A percentile compares a stretch with the other conserved stretches of the same genome.
Conservation (phyloP, 2,888 invertebrate species). For the Monoplex corrugatus region DNA sequence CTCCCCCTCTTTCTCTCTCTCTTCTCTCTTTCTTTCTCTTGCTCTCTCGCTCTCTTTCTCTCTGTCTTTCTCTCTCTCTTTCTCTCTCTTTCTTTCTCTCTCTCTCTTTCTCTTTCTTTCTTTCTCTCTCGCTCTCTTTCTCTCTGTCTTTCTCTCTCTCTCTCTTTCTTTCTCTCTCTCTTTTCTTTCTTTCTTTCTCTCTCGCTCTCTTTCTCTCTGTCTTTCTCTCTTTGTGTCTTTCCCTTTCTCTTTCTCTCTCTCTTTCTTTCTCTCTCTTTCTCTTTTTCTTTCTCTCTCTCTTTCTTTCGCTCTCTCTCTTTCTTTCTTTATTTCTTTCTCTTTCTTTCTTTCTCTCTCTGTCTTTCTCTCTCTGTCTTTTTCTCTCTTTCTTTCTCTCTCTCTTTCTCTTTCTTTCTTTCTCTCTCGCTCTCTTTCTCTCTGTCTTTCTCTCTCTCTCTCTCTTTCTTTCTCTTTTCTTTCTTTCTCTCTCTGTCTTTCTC, state of each 20-base stretch:
- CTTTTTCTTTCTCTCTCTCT: slow-evolving; percentile 21
- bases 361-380: not conserved
- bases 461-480: not conserved
- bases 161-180: not conserved
- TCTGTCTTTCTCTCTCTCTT: no score
- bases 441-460: no score
- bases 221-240: slow-evolving; percentile 5
- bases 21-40: slow-evolving; percentile 16
- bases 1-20: not conserved
- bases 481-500: slow-evolving; percentile 10
- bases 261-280: not conserved
- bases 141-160: not conserved
- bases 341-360: no score
- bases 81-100: slow-evolving; percentile 23
- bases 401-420: not conserved
- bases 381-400: not conserved
- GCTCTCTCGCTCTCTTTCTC: not conserved
- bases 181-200: not conserved
- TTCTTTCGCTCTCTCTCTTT: no score
- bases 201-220: slow-evolving; percentile 7
- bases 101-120: slow-evolving; percentile 16
- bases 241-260: no score
- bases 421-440: slow-evolving; percentile 6
- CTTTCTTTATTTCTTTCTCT: not conserved
- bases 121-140: not conserved